Base-by-base conservation (phyloP, 2,888 invertebrate species). In the Shargacucullia verbasci region DNA sequence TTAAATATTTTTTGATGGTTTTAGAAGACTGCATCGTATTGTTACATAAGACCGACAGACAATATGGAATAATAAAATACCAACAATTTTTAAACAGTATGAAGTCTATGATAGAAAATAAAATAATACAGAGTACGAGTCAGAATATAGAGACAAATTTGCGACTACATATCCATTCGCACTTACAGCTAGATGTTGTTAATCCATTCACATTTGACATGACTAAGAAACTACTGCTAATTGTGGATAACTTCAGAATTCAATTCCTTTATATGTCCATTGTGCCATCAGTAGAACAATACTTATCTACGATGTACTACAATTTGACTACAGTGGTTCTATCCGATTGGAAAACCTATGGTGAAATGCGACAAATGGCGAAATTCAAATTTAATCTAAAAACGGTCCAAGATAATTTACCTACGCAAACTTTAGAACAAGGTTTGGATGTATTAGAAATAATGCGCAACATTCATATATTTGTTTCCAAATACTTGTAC, bases 331-430 rank as follows among this genome's bases (percentile, higher is more conserved):
- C 99, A 0, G 98, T 99, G 29, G 99, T 99, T 7, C 93, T 99
- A 41, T 99, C 99, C 75, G 99, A 99, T 89, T 99, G 99, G 98
- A 97, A 97, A 87, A 99, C 98, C 0, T 99, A 99, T 85, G 97
- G 98, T 13, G 98, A 98, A 91, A 99, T 99, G 99, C 95, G 99
- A 60, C 97, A 97, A 83, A 95, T 99, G 87, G 99, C 99, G 0
- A 95, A 95, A 80, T 96, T 97, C 75, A 98, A 98, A 85, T 96
- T 98, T 78, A 95, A 96, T 59, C 90, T 99, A 31, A 94, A 95
- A 13, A 97, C 98, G 0, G 96, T 98, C n/a, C 98, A 99, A 82
- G 98, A 99, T 83, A 97, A 98, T 88, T 94, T 99, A 45, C 99
- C 99, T 0, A 98, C 98, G 76, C 99, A 99, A 88, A 99, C 99